A percentile compares a stretch with the other conserved stretches of the same genome.
Conservation (phyloP, 2,888 invertebrate species). For the Malthinus seriepunctatus region DNA sequence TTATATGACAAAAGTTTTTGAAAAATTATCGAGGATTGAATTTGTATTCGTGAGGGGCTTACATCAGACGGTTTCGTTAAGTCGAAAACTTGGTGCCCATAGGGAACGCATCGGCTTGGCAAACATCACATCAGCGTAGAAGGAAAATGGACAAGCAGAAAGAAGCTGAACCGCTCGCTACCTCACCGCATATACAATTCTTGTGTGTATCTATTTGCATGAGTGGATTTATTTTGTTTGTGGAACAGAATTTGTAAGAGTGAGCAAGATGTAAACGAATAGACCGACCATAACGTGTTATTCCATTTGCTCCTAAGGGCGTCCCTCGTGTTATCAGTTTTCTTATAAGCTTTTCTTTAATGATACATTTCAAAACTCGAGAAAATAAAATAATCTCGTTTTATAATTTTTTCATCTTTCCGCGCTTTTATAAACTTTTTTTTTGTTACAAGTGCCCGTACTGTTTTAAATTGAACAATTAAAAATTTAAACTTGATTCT, state of each 20-base stretch:
- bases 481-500: slow-evolving; percentile 49
- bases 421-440: slow-evolving; percentile 35
- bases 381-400: slow-evolving; percentile 9
- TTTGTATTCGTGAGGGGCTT: slow-evolving; percentile 40
- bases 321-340: slow-evolving; percentile 42
- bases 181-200: slow-evolving; percentile 30
- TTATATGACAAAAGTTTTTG: slow-evolving; percentile 51
- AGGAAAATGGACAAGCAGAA: slow-evolving; percentile 47
- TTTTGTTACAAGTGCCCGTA: slow-evolving; percentile 31
- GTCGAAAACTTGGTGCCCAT: slow-evolving; percentile 47
- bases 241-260: slow-evolving; percentile 42
- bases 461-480: slow-evolving; percentile 38
- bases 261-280: slow-evolving; percentile 31
- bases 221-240: slow-evolving; percentile 51
- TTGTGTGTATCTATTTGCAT: slow-evolving; percentile 48
- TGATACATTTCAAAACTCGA: slow-evolving; percentile 11
- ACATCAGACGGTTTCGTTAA: slow-evolving; percentile 44
- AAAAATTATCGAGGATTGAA: slow-evolving; percentile 53
- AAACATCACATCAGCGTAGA: slow-evolving; percentile 47
- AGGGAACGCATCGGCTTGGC: slow-evolving; percentile 50
- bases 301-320: slow-evolving; percentile 44
- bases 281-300: slow-evolving; percentile 44
- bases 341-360: slow-evolving; percentile 36
- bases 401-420: slow-evolving; percentile 35
- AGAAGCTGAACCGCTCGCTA: slow-evolving; percentile 35